These are phyloP conservation scores for Thinocorus orbignyianus DNA, from an alignment of 2,113 vertebrate species.

Conservation along the genomic window DNA sequence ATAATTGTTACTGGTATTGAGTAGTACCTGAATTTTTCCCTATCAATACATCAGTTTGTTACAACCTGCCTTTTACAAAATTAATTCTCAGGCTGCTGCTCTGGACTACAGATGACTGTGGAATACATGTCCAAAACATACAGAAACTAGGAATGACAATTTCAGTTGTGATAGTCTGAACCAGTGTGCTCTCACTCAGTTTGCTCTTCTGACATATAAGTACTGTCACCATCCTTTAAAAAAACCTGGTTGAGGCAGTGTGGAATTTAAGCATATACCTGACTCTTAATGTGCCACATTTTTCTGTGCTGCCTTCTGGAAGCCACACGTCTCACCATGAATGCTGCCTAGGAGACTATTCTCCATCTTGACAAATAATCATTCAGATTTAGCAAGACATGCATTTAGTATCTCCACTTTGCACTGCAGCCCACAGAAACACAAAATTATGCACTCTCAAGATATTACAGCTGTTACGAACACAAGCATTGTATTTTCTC, in stretches of 20 bases:
- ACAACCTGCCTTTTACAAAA: neutral
- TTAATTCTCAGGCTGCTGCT: neutral
- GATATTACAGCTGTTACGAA: neutral
- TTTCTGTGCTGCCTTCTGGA: neutral
- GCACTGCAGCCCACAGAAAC: neutral
- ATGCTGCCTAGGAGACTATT: neutral
- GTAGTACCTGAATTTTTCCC: neutral
- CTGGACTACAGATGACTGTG: neutral
- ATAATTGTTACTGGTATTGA: neutral
- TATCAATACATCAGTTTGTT: neutral
- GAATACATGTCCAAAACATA: neutral
- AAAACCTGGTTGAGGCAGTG: neutral
- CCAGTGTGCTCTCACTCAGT: neutral
- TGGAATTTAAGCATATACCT: neutral
- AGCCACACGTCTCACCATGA: fast-evolving
- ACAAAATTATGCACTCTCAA: neutral
- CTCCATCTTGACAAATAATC: neutral
- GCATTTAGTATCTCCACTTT: neutral
- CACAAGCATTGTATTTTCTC: neutral
- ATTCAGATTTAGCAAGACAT: neutral
- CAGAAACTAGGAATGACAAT: neutral
- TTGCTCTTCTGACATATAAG: neutral
- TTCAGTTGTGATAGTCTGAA: neutral
- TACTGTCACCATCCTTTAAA: neutral
- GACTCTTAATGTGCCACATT: neutral